Conservation (phyloP, 2,113 vertebrate genomes). For the Bos indicus region DNA sequence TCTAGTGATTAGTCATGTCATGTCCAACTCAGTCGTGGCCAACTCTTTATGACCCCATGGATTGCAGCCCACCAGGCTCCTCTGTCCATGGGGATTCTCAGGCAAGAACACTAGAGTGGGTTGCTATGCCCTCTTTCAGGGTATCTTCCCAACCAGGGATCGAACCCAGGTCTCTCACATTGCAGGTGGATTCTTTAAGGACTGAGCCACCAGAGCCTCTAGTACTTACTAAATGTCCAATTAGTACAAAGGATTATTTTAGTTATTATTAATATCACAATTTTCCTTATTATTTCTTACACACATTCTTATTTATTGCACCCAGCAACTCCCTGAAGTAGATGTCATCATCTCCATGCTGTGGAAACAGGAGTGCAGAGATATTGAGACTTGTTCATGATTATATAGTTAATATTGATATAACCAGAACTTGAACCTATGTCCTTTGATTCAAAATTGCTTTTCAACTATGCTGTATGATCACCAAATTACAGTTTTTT, state of each 20-base stretch:
- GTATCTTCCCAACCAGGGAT: neutral
- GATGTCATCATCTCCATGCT: neutral
- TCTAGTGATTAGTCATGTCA: neutral
- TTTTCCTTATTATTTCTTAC: neutral
- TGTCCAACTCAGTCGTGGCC: neutral
- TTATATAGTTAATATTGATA: neutral
- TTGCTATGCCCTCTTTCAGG: neutral
- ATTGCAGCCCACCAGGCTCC: neutral
- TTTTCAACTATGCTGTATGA: neutral
- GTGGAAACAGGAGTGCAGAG: neutral
- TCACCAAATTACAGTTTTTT: neutral
- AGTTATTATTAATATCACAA: neutral
- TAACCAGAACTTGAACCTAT: neutral
- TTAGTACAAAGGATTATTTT: neutral
- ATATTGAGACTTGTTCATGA: neutral
- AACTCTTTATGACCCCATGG: neutral
- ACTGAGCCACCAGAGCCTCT: neutral
- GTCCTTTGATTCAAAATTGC: neutral
- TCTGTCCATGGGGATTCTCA: neutral
- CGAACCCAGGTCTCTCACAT: neutral
- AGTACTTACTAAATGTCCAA: neutral
- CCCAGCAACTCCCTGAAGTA: neutral
- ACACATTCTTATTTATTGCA: neutral
- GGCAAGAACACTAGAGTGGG: neutral
- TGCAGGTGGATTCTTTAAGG: neutral